A percentile compares a stretch with the other conserved stretches of the same genome.
Conservation (phyloP, 2,113 vertebrate genomes). For the Tenrec ecaudatus region DNA sequence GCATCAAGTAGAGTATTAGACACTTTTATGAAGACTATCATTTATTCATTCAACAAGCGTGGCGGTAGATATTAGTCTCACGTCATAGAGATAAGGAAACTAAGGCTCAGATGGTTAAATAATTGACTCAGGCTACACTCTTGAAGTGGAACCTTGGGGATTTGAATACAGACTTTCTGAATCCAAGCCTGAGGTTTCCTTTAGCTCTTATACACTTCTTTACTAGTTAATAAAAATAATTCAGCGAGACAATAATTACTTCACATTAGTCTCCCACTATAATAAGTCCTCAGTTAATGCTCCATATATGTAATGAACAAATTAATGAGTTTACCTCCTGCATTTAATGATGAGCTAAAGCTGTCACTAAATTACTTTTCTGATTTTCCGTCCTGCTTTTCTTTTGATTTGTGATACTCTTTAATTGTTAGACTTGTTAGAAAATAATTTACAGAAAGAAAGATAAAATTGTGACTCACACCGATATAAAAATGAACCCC, state of each 20-base stretch:
- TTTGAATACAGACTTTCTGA: not conserved
- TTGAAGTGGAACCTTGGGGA: not conserved
- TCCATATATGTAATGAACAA: not conserved
- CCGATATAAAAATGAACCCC: not conserved
- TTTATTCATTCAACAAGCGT: not conserved
- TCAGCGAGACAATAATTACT: not conserved
- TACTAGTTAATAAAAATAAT: not conserved
- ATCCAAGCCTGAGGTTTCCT: not conserved
- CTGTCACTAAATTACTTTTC: not conserved
- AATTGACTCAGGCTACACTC: not conserved
- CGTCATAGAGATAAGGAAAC: constrained; percentile 1
- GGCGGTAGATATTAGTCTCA: not conserved
- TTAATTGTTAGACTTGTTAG: not conserved
- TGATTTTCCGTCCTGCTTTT: constrained; percentile 5
- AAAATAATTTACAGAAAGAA: constrained; percentile 12
- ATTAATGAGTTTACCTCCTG: not conserved
- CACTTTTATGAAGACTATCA: not conserved
- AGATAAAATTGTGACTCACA: not conserved
- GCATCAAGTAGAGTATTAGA: not conserved
- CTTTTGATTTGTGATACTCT: not conserved
- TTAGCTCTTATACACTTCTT: not conserved
- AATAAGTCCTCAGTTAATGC: not conserved
- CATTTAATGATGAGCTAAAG: not conserved
- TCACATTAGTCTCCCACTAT: not conserved
- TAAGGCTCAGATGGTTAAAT: not conserved